Conservation (phyloP, 2,113 vertebrate species). For the Ardeotis arabs region DNA sequence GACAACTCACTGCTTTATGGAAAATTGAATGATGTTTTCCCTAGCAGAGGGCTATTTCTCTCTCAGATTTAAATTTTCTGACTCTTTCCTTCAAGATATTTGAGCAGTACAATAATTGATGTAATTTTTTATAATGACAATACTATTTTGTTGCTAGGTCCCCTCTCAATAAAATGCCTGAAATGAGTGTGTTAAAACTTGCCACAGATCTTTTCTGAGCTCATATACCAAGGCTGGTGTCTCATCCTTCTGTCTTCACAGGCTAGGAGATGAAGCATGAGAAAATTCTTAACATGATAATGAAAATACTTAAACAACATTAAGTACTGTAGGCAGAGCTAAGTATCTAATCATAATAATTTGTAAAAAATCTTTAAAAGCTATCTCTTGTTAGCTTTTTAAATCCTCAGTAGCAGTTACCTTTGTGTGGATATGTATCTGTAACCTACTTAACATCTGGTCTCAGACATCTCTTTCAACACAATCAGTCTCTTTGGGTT, state of each 20-base stretch:
- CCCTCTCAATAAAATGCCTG: neutral
- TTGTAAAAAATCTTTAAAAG: neutral
- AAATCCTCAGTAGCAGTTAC: neutral
- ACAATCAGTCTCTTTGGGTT: neutral
- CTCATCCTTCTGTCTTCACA: neutral
- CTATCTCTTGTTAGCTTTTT: neutral
- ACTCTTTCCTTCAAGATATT: neutral
- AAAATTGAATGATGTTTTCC: neutral
- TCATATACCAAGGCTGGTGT: neutral
- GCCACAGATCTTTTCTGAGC: neutral
- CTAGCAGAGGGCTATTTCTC: neutral
- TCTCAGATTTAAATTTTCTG: neutral
- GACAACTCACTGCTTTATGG: neutral
- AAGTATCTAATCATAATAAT: neutral
- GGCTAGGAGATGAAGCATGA: neutral
- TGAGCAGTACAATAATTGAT: neutral
- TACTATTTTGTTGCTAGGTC: neutral
- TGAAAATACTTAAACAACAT: neutral
- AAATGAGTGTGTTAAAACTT: neutral
- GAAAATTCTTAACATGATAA: neutral
- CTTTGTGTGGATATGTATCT: neutral
- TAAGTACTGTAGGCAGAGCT: neutral
- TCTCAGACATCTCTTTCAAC: neutral
- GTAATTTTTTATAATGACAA: neutral
- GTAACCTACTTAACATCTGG: neutral